Conservation (phyloP, 2,113 vertebrate species). For the Speoplatyrhinus poulsoni region DNA sequence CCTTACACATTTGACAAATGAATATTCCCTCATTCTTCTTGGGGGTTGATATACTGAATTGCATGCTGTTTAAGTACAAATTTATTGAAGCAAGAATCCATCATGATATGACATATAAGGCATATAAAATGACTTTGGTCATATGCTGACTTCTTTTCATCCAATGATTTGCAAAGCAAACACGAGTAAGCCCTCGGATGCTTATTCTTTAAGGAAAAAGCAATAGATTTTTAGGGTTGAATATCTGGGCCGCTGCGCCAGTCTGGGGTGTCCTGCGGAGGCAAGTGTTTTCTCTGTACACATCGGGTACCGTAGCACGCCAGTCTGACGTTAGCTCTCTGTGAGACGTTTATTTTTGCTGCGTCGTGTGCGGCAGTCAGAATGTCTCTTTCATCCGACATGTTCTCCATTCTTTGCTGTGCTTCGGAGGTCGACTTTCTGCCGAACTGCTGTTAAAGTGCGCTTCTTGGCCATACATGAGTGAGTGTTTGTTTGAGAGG, state of each 20-base stretch:
- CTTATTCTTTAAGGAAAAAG: constrained; percentile 60
- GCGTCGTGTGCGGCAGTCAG: constrained; percentile 68
- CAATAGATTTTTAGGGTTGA: constrained; percentile 57
- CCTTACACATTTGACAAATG: too few species aligned
- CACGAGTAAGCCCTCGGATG: constrained; percentile 57
- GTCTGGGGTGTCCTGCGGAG: constrained; percentile 56
- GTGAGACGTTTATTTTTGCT: constrained; percentile 74
- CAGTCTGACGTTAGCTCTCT: constrained; percentile 59
- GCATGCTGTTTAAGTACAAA: too few species aligned
- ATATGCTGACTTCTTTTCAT: constrained; percentile 49
- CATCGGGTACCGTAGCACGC: constrained; percentile 53
- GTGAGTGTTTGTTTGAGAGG: constrained; percentile 50
- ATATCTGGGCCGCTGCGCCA: constrained; percentile 46
- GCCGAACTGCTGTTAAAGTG: constrained; percentile 27
- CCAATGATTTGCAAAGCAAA: constrained; percentile 60
- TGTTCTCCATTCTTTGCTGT: constrained; percentile 13
- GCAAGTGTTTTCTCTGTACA: constrained; percentile 77
- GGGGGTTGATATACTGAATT: too few species aligned
- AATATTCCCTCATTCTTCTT: too few species aligned
- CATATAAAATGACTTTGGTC: constrained; percentile 14
- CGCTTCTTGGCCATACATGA: constrained; percentile 7
- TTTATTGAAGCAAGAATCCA: background rate
- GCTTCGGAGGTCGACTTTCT: constrained; percentile 5
- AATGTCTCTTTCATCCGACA: constrained; percentile 49
- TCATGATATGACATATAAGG: constrained; percentile 18